Conservation (phyloP, 2,113 vertebrate species). For the Malaclemys terrapin region DNA sequence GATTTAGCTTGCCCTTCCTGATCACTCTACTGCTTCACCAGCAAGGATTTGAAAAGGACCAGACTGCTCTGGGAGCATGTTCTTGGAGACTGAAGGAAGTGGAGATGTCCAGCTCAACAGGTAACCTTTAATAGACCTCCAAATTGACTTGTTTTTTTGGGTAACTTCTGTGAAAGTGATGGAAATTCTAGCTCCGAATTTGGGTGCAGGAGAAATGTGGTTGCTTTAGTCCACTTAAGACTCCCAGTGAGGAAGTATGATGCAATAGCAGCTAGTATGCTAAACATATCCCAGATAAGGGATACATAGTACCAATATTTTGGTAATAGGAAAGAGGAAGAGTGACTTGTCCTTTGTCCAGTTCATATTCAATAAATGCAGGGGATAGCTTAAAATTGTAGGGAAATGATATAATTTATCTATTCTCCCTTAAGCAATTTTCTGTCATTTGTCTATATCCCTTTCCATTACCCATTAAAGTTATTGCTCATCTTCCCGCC, state of each 20-base stretch:
- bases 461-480: background rate
- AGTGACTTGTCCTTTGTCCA: background rate
- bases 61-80: no score
- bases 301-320: background rate
- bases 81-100: no score
- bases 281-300: background rate
- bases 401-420: background rate
- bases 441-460: no score
- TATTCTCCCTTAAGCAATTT: no score
- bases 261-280: no score
- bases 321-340: background rate
- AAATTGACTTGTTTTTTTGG: no score
- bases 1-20: background rate
- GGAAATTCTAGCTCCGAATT: background rate
- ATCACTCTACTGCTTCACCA: background rate
- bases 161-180: background rate
- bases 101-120: no score
- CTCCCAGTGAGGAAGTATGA: background rate
- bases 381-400: background rate
- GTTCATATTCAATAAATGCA: background rate
- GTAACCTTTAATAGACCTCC: no score
- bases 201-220: no score
- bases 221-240: background rate
- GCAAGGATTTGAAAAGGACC: no score
- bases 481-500: background rate